Percentiles rank a stretch among this genome's conserved stretches.
Conservation (phyloP, 2,113 vertebrate genomes). For the Neodon shergylaensis region DNA sequence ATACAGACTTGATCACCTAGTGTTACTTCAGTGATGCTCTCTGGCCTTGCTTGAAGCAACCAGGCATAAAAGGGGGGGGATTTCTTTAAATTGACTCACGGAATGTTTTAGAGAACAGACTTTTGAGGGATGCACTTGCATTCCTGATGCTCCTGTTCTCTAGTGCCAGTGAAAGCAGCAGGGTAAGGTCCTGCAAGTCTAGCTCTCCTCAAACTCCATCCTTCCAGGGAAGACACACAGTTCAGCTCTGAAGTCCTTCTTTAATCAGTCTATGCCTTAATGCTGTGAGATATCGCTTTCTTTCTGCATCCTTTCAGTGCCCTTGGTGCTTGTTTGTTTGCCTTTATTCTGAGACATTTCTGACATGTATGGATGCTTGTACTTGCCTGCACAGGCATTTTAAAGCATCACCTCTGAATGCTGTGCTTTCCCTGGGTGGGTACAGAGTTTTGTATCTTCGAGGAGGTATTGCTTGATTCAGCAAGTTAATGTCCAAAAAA, state of each 20-base stretch:
- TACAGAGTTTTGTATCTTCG: not conserved
- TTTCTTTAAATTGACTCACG: constrained; percentile 60
- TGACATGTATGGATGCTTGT: not conserved
- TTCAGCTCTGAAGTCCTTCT: not conserved
- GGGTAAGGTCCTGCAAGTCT: not conserved
- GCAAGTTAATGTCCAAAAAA: not conserved
- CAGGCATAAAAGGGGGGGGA: constrained; percentile 18
- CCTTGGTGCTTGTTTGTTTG: not conserved
- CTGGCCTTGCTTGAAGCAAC: not conserved
- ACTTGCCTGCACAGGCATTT: not conserved
- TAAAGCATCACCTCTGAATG: not conserved
- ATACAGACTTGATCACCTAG: constrained; percentile 23
- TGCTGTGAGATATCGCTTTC: not conserved
- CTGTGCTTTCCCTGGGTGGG: not conserved
- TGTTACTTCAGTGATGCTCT: not conserved
- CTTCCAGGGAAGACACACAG: not conserved
- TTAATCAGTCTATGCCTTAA: not conserved
- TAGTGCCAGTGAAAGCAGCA: constrained; percentile 63
- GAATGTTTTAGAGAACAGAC: constrained; percentile 51
- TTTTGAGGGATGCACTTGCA: not conserved
- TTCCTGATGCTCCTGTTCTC: constrained; percentile 65
- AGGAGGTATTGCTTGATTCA: not conserved
- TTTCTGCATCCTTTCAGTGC: not conserved
- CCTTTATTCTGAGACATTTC: not conserved
- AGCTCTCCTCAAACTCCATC: not conserved